Percentiles rank a stretch among this genome's conserved stretches.
These are phyloP conservation scores for Bufo gargarizans DNA, from an alignment of 2,113 vertebrate genomes.

Conservation along the genomic window DNA sequence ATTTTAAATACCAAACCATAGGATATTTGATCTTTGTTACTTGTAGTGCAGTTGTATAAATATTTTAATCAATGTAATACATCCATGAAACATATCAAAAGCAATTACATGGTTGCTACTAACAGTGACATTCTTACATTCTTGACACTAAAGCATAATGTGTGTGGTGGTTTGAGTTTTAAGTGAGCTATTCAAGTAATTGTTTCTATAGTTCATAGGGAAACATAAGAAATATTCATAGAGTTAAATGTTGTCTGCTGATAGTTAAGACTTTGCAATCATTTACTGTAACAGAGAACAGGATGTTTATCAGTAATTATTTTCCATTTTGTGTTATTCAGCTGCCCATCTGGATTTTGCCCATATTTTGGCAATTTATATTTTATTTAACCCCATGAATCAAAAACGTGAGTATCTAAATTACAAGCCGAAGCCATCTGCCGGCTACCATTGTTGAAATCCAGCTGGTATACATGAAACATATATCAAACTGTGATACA, in stretches of 20 bases:
- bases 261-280: neutral
- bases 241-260: neutral
- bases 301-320: neutral
- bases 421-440: conserved; percentile 26
- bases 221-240: neutral
- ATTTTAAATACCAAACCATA: too few species aligned
- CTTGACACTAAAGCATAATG: too few species aligned
- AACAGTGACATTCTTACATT: too few species aligned
- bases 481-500: conserved; percentile 35
- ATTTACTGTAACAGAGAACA: neutral
- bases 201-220: neutral
- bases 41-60: too few species aligned
- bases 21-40: too few species aligned
- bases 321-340: conserved; percentile 22
- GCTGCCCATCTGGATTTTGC: conserved; percentile 11
- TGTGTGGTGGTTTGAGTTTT: too few species aligned
- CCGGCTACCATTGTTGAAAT: conserved; percentile 4
- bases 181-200: neutral
- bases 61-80: too few species aligned
- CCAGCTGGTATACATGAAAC: conserved; percentile 40
- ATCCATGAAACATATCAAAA: too few species aligned
- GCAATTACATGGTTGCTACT: too few species aligned
- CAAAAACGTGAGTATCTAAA: conserved; percentile 2
- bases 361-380: conserved; percentile 24
- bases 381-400: conserved; percentile 32